Evolutionary conservation across 2,888 invertebrate species (phyloP).

Genomic region (Hylaea fasciaria): DNA sequence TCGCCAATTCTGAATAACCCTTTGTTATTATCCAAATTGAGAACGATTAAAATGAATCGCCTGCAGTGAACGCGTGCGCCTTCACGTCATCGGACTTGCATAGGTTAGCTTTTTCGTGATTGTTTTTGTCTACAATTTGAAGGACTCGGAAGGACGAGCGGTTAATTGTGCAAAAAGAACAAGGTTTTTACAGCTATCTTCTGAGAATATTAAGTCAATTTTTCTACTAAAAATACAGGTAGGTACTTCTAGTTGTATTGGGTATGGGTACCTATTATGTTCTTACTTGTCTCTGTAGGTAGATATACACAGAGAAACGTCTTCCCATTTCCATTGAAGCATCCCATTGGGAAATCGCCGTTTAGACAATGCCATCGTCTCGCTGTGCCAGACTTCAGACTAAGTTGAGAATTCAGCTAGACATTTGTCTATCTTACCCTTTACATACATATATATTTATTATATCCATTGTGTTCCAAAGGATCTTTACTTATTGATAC

Average conservation of each 20-base stretch:
- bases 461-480: constrained; percentile 16
- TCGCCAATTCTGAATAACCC: constrained; percentile 53
- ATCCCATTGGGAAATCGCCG: constrained; percentile 63
- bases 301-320: constrained; percentile 48
- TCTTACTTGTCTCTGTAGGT: too few relatives aligned
- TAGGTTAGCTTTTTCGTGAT: constrained; percentile 53
- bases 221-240: constrained; percentile 20
- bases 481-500: constrained; percentile 25
- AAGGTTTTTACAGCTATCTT: constrained; percentile 39
- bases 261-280: constrained; percentile 33
- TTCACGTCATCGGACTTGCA: constrained; percentile 60
- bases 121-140: constrained; percentile 54
- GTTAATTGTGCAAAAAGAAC: constrained; percentile 40
- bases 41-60: constrained; percentile 61
- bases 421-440: constrained; percentile 17
- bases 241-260: background rate
- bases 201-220: constrained; percentile 32
- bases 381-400: constrained; percentile 23
- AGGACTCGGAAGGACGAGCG: constrained; percentile 55
- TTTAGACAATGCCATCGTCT: constrained; percentile 53
- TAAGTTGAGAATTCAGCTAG: constrained; percentile 26
- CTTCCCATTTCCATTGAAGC: constrained; percentile 61
- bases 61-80: constrained; percentile 55
- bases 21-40: constrained; percentile 69
- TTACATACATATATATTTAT: constrained; percentile 3